Conservation (phyloP, 2,888 invertebrate genomes). For the Scaptomyza parva region DNA sequence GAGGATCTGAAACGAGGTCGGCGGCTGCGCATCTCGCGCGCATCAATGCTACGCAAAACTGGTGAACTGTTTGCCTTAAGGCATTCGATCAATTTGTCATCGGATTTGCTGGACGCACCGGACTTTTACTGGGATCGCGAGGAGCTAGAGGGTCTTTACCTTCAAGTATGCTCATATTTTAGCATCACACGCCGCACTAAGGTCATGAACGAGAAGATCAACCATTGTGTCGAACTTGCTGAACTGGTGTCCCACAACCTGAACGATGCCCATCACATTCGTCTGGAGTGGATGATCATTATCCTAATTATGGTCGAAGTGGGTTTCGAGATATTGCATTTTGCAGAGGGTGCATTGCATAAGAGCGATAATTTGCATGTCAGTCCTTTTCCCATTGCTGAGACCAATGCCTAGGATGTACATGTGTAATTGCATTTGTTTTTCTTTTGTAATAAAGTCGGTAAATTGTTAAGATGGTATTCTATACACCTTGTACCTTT, state of each 20-base stretch:
- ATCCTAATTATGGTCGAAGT: conserved; percentile 98
- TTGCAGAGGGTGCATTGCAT: conserved; percentile 82
- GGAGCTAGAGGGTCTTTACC: conserved; percentile 93
- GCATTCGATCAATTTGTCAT: conserved; percentile 96
- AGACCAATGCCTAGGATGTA: conserved; percentile 25
- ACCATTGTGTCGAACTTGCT: conserved; percentile 96
- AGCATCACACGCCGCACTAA: conserved; percentile 93
- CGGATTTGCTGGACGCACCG: conserved; percentile 96
- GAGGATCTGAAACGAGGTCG: conserved; percentile 91
- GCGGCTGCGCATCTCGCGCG: conserved; percentile 87
- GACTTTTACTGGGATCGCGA: conserved; percentile 99
- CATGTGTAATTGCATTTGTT: conserved; percentile 7
- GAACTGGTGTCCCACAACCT: conserved; percentile 95
- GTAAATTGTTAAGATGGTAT: conserved; percentile 19
- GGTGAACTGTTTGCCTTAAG: conserved; percentile 95
- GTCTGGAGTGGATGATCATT: conserved; percentile 99
- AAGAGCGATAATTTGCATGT: conserved; percentile 17
- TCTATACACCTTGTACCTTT: conserved; percentile 2
- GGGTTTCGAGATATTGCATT: conserved; percentile 92
- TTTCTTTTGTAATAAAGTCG: conserved; percentile 26
- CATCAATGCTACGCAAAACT: conserved; percentile 89
- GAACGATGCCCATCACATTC: conserved; percentile 95
- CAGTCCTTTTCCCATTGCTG: conserved; percentile 29
- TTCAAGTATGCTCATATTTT: conserved; percentile 93
- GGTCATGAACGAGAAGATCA: conserved; percentile 97